These are phyloP conservation scores for Apeira syringaria DNA, from an alignment of 2,888 invertebrate species.

Conservation along the genomic window DNA sequence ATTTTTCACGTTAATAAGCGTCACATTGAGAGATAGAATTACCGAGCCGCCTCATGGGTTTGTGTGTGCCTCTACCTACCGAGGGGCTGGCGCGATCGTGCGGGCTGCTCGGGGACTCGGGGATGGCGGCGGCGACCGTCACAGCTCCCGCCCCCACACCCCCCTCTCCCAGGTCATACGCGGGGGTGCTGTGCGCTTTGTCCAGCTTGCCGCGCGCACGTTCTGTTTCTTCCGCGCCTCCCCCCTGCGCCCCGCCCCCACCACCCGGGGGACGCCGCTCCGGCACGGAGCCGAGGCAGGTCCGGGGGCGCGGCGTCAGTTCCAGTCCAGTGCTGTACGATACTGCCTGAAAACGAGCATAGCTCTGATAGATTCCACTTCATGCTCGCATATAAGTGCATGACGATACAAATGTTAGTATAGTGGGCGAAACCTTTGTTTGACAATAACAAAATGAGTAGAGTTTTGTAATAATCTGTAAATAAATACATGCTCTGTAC, in stretches of 20 bases:
- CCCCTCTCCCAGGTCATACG: slow-evolving; percentile 85
- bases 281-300: slow-evolving; percentile 66
- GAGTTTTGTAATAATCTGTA: too few species aligned
- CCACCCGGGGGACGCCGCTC: slow-evolving; percentile 86
- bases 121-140: slow-evolving; percentile 47
- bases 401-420: too few species aligned
- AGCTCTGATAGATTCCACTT: too few species aligned
- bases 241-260: not conserved
- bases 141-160: slow-evolving; percentile 33
- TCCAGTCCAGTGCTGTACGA: slow-evolving; percentile 91
- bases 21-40: too few species aligned
- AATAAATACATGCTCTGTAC: too few species aligned
- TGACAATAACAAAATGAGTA: too few species aligned
- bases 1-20: too few species aligned
- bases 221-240: slow-evolving; percentile 65
- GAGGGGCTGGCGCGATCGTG: slow-evolving; percentile 31
- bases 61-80: too few species aligned
- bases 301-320: slow-evolving; percentile 45
- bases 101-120: slow-evolving; percentile 60
- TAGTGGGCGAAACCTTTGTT: too few species aligned
- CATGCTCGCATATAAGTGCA: too few species aligned
- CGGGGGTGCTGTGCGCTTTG: slow-evolving; percentile 93
- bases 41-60: too few species aligned
- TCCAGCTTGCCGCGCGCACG: slow-evolving; percentile 81
- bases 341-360: too few species aligned